phyloP scores from a whole-genome alignment of 2,113 vertebrate genomes.

The Varanus salvator region DNA sequence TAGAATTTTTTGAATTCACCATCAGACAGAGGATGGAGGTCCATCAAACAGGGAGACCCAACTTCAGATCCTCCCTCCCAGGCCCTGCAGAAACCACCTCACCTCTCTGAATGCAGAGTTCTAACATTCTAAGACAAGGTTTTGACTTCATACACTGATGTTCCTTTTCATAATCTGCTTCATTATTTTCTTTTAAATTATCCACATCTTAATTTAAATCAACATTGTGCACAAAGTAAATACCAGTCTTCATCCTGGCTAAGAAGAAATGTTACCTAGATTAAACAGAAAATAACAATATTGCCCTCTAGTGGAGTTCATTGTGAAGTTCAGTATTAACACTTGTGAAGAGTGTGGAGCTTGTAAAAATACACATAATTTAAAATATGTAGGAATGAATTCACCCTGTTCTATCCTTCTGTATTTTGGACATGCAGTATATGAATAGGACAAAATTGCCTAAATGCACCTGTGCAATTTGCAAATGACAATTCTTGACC shows the following conservation, averaged over 20 bases:
- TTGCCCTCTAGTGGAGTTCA: slow-evolving; percentile 75
- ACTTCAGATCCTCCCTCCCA: too few species aligned
- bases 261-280: fast-evolving
- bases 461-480: background rate
- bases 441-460: background rate
- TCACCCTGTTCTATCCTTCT: background rate
- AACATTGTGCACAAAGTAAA: background rate
- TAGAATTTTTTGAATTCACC: too few species aligned
- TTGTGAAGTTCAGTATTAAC: background rate
- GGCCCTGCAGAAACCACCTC: too few species aligned
- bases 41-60: too few species aligned
- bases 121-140: background rate
- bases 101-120: too few species aligned
- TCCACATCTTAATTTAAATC: background rate
- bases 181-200: background rate
- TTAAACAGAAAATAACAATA: slow-evolving; percentile 52
- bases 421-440: background rate
- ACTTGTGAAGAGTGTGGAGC: background rate
- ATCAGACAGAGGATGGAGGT: too few species aligned
- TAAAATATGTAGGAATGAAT: background rate
- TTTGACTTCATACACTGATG: fast-evolving
- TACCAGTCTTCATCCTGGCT: background rate
- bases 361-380: background rate
- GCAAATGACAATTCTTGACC: background rate
- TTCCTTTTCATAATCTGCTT: background rate